phyloP scores from a whole-genome alignment of 92 coral and sea anemone species.

The Epizoanthus rinbou region DNA sequence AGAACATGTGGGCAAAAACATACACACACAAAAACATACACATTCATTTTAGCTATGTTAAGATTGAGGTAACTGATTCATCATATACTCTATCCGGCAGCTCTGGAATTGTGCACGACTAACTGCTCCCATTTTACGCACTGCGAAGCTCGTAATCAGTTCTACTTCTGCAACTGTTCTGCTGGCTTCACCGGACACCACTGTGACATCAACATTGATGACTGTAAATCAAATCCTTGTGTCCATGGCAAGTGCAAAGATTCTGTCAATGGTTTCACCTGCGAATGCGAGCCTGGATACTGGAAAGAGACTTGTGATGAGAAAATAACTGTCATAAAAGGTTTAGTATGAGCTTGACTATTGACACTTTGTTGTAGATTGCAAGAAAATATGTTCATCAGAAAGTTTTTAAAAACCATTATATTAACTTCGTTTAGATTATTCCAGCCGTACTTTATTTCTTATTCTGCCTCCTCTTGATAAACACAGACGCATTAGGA shows the following conservation, averaged over 20 bases:
- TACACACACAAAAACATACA: too few species aligned
- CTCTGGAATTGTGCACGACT: constrained; percentile 20
- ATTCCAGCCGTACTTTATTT: too few species aligned
- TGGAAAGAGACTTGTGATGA: constrained; percentile 21
- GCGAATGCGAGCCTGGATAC: constrained; percentile 37
- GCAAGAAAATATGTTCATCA: neutral
- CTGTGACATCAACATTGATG: constrained; percentile 40
- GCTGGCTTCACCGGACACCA: constrained; percentile 31
- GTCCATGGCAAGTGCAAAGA: constrained; percentile 37
- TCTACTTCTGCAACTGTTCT: constrained; percentile 8
- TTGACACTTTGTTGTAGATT: neutral
- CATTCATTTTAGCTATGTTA: too few species aligned
- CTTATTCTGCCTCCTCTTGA: too few species aligned
- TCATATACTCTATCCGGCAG: neutral
- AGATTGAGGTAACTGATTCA: too few species aligned
- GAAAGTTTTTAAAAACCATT: too few species aligned
- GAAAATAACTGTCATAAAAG: neutral
- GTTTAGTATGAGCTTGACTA: neutral
- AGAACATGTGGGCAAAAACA: too few species aligned
- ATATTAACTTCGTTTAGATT: neutral
- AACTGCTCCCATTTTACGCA: constrained; percentile 26
- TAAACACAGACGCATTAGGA: too few species aligned
- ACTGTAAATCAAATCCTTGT: constrained; percentile 33
- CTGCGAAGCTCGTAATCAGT: neutral
- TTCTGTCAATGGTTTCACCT: constrained; percentile 4